A percentile compares a stretch with the other conserved stretches of the same genome.
These are phyloP conservation scores for Scaptomyza montana DNA, from an alignment of 1,140 invertebrate genomes.

Conservation along the genomic window DNA sequence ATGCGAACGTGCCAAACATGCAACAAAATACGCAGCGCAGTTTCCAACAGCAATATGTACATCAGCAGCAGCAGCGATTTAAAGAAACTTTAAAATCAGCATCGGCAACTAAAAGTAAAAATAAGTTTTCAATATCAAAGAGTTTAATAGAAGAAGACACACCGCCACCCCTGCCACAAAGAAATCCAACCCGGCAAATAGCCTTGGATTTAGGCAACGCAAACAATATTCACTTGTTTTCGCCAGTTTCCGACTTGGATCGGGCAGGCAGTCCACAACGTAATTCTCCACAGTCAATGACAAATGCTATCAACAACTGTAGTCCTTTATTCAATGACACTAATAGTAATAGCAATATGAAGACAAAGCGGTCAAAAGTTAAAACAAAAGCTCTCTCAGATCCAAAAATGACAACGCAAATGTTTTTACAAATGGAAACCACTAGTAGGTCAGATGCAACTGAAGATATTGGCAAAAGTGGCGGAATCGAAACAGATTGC, in stretches of 20 bases:
- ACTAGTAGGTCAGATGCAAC: constrained; percentile 23
- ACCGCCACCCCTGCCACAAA: constrained; percentile 85
- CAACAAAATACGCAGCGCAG: constrained; percentile 43
- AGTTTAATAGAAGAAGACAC: constrained; percentile 84
- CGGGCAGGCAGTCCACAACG: constrained; percentile 66
- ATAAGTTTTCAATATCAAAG: constrained; percentile 63
- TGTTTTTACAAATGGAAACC: constrained; percentile 83
- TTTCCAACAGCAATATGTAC: constrained; percentile 52
- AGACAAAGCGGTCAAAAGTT: constrained; percentile 73
- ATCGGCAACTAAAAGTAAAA: constrained; percentile 57
- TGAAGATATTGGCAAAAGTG: constrained; percentile 17
- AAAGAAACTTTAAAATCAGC: constrained; percentile 56
- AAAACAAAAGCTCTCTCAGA: constrained; percentile 83
- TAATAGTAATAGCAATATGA: constrained; percentile 45
- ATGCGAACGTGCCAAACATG: constrained; percentile 44
- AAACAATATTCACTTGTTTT: constrained; percentile 47
- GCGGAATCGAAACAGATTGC: constrained; percentile 57
- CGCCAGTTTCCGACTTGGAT: constrained; percentile 79
- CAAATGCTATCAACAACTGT: constrained; percentile 6
- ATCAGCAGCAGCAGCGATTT: constrained; percentile 59
- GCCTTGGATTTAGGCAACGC: constrained; percentile 58
- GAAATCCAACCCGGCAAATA: constrained; percentile 77
- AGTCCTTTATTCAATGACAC: constrained; percentile 10
- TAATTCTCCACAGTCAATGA: constrained; percentile 39
- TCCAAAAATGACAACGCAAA: constrained; percentile 84